Base-by-base conservation (phyloP, 2,797 vertebrate genomes). In the Esox masquinongy region DNA sequence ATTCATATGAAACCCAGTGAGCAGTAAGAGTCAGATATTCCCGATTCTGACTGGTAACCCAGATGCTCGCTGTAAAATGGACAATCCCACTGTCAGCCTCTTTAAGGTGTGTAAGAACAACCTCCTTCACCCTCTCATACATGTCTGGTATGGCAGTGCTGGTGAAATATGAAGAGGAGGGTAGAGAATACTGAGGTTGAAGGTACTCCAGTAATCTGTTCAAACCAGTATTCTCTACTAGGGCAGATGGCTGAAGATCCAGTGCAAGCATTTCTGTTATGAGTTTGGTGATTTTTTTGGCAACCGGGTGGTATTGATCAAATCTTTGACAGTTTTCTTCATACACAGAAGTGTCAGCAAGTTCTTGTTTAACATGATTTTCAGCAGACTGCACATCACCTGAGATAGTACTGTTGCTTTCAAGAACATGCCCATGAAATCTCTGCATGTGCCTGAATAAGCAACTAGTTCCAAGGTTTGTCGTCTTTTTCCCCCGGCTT, bases 211-310 rank as follows among this genome's bases (percentile, higher is more conserved):
- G 94, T 88, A 99, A 94, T 93, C 97, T 89, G 88, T 91, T 96
- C 82, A 99, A 95, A 90, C 97, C 98, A 86, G 96, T 83, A 61
- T 96, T 98, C 93, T 99, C 97, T 84, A 99, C 96, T 87, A 98
- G 86, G 75, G 97, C 94, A 86, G 97, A 98, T 88, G 97, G 98
- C 95, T 99, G 97, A 87, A 99, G 97, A 93, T 99, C 97, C 91
- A 99, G 95, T 94, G 97, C 97, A 90, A 99, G 97, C 97, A 99
- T 98, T 94, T 99, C 98, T 0, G 97, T 96, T 56, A 99, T 86
- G 86, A 99, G 96, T 94, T 95, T 97, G 79, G 97, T 99, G 80
- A 99, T 97, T 93, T 96, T 99, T 97, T 97, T 97, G 96, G 97
- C 96, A 95, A 97, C 95, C 78, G 96, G 96, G 91, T 98, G 97